These are phyloP conservation scores for Pagrus major DNA, from an alignment of 2,113 vertebrate genomes.

Conservation along the genomic window DNA sequence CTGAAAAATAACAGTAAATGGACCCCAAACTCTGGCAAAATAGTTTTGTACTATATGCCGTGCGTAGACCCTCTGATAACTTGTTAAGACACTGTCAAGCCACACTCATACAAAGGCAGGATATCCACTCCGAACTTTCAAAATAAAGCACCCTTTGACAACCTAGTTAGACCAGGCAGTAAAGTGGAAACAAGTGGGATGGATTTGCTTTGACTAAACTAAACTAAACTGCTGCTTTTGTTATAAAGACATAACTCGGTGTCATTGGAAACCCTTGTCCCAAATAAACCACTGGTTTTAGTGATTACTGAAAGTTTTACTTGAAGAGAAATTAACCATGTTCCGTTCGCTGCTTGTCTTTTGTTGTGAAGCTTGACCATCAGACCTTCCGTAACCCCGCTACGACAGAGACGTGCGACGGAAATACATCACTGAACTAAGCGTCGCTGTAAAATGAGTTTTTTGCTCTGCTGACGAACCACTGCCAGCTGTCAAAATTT, in stretches of 20 bases:
- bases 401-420: slow-evolving; percentile 63
- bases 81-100: not conserved
- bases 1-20: not conserved
- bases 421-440: slow-evolving; percentile 35
- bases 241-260: not conserved
- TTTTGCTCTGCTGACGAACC: slow-evolving; percentile 55
- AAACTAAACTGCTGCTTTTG: not conserved
- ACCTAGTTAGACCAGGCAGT: not conserved
- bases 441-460: slow-evolving; percentile 26
- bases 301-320: not conserved
- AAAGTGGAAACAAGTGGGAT: not conserved
- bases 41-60: too few species aligned
- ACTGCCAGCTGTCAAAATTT: slow-evolving; percentile 37
- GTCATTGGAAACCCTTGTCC: too few species aligned
- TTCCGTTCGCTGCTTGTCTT: not conserved
- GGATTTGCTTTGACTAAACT: not conserved
- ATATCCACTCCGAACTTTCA: slow-evolving; percentile 29
- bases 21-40: not conserved
- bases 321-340: not conserved
- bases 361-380: slow-evolving; percentile 4
- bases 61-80: not conserved
- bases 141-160: slow-evolving; percentile 30
- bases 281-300: not conserved
- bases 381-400: not conserved
- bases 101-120: not conserved